A percentile compares a stretch with the other conserved stretches of the same genome.
These are phyloP conservation scores for Pseudochirops corinnae DNA, from an alignment of 2,797 vertebrate species.

Conservation along the genomic window DNA sequence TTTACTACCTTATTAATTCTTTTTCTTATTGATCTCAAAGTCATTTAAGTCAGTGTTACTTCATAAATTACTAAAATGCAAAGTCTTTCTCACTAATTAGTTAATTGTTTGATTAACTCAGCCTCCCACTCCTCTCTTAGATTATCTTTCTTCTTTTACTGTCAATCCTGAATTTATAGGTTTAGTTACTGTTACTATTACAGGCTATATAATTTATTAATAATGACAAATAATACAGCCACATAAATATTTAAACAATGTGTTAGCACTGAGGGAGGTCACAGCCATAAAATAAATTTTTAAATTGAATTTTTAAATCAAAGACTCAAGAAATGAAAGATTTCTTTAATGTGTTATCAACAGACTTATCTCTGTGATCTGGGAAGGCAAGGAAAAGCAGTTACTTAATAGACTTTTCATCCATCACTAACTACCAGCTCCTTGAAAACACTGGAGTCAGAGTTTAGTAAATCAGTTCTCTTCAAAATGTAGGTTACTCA, in stretches of 20 bases:
- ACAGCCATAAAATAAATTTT: neutral
- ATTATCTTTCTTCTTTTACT: neutral
- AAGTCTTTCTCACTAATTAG: neutral
- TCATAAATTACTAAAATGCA: neutral
- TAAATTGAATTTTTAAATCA: neutral
- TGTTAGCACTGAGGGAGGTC: neutral
- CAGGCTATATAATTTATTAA: neutral
- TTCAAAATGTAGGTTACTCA: neutral
- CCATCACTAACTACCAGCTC: neutral
- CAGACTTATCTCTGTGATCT: neutral
- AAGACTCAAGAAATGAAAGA: neutral
- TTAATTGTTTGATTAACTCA: neutral
- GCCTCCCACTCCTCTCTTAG: neutral
- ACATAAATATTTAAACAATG: neutral
- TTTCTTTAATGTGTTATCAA: neutral
- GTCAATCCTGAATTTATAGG: neutral
- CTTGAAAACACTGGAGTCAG: neutral
- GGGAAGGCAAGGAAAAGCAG: neutral
- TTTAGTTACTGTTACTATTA: neutral
- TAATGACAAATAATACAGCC: neutral
- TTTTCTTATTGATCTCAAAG: neutral
- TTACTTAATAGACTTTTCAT: neutral
- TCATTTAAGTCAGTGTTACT: neutral
- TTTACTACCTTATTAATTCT: neutral
- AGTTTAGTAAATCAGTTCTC: neutral